A percentile compares a stretch with the other conserved stretches of the same genome.
These are phyloP conservation scores for Clanis bilineata DNA, from an alignment of 2,888 invertebrate species.

Conservation along the genomic window DNA sequence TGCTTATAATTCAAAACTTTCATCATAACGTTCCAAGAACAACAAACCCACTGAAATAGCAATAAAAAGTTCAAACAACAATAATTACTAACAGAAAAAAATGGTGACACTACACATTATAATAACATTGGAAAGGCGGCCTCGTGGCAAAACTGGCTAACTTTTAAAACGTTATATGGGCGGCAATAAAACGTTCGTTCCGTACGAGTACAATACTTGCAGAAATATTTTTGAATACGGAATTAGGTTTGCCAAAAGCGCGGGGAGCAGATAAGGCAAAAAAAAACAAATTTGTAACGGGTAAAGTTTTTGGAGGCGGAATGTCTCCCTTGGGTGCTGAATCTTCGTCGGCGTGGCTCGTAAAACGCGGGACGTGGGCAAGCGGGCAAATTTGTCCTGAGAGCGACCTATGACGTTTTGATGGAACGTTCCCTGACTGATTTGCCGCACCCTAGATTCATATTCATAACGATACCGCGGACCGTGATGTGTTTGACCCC, in stretches of 20 bases:
- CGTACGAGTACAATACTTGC: constrained; percentile 81
- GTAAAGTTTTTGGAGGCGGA: constrained; percentile 82
- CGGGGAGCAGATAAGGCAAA: constrained; percentile 81
- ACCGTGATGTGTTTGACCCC: constrained; percentile 59
- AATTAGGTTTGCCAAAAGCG: constrained; percentile 82
- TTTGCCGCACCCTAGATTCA: constrained; percentile 76
- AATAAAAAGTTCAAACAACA: constrained; percentile 65
- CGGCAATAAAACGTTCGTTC: constrained; percentile 78
- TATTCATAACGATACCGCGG: constrained; percentile 75
- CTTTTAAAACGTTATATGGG: constrained; percentile 82
- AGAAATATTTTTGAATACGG: constrained; percentile 83
- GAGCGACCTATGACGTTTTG: constrained; percentile 82
- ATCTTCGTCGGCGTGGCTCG: constrained; percentile 80
- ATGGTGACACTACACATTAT: constrained; percentile 46
- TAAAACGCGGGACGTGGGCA: constrained; percentile 81
- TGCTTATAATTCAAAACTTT: background rate
- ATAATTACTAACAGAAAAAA: constrained; percentile 71
- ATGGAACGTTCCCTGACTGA: constrained; percentile 78
- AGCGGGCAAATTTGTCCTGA: constrained; percentile 81
- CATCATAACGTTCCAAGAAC: constrained; percentile 29
- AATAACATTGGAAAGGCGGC: constrained; percentile 49
- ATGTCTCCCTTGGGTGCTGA: constrained; percentile 82
- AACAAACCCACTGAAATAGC: constrained; percentile 56
- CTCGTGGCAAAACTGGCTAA: constrained; percentile 72
- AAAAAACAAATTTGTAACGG: constrained; percentile 83